A percentile compares a stretch with the other conserved stretches of the same genome.
phyloP scores from a whole-genome alignment of 2,113 vertebrate species.

The Scatophagus argus region DNA sequence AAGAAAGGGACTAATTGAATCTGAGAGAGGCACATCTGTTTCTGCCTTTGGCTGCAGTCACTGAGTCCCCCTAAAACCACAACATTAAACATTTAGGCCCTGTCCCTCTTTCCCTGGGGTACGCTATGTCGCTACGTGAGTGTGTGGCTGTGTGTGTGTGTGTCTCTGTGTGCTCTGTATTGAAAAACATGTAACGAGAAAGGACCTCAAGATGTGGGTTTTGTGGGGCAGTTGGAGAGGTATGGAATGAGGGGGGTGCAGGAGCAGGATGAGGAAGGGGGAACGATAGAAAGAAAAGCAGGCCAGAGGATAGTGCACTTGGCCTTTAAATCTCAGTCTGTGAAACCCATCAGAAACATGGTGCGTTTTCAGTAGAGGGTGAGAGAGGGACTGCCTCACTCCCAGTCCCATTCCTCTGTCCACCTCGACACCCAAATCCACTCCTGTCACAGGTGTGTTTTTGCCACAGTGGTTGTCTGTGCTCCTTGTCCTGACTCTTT shows the following conservation, averaged over 20 bases:
- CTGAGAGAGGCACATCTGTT: conserved; percentile 79
- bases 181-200: conserved; percentile 34
- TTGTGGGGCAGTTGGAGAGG: conserved; percentile 35
- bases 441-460: conserved; percentile 32
- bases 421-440: conserved; percentile 56
- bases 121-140: conserved; percentile 37
- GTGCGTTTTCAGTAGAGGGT: conserved; percentile 66
- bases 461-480: conserved; percentile 26
- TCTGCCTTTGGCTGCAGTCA: conserved; percentile 76
- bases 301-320: conserved; percentile 44
- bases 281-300: conserved; percentile 27
- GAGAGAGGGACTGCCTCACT: conserved; percentile 41
- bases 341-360: conserved; percentile 76
- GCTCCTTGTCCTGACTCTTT: conserved; percentile 33
- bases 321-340: conserved; percentile 73
- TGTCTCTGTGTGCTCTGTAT: conserved; percentile 22
- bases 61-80: conserved; percentile 75
- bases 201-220: conserved; percentile 49
- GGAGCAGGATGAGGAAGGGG: background rate
- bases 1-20: conserved; percentile 76
- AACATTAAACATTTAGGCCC: conserved; percentile 77
- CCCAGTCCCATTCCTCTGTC: conserved; percentile 63
- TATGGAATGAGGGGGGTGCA: conserved; percentile 19
- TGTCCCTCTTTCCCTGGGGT: conserved; percentile 55
- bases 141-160: conserved; percentile 24